These are phyloP conservation scores for Diplogasteroides magnus DNA, from an alignment of 1,140 invertebrate species.

Conservation along the genomic window DNA sequence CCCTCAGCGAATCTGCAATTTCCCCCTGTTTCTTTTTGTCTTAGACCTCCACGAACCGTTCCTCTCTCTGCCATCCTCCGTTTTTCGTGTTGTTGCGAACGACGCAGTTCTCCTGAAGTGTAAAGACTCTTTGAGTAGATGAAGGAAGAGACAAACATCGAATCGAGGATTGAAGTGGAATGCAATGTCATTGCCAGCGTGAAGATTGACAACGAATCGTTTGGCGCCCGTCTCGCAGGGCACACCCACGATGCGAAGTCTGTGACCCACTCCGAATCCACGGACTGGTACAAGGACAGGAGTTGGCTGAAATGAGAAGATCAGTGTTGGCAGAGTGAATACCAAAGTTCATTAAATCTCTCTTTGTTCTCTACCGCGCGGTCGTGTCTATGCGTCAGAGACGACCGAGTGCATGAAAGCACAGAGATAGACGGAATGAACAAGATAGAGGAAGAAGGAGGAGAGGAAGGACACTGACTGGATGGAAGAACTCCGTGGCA, in stretches of 20 bases:
- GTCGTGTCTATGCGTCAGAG: too few species aligned
- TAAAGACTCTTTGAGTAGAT: neutral
- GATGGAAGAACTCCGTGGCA: too few species aligned
- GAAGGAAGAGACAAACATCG: conserved; percentile 5
- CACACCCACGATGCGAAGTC: conserved; percentile 1
- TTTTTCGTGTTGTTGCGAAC: conserved; percentile 15
- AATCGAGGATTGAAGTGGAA: conserved; percentile 25
- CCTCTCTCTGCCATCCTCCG: conserved; percentile 16
- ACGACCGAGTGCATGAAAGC: too few species aligned
- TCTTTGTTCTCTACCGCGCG: too few species aligned
- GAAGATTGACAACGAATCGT: conserved; percentile 14
- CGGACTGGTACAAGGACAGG: conserved; percentile 3
- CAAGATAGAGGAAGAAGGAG: too few species aligned
- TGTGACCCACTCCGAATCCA: too few species aligned
- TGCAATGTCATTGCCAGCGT: conserved; percentile 16
- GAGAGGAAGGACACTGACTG: too few species aligned
- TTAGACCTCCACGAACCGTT: too few species aligned
- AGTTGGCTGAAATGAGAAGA: conserved; percentile 10
- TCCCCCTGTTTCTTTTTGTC: too few species aligned
- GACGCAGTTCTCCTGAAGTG: conserved; percentile 11
- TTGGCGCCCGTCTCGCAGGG: neutral
- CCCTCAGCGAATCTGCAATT: neutral
- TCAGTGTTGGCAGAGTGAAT: too few species aligned
- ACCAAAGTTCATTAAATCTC: too few species aligned
- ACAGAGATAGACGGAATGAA: too few species aligned